A percentile compares a stretch with the other conserved stretches of the same genome.
Evolutionary conservation across 2,113 vertebrate genomes (phyloP).

Genomic region (Neogale vison): DNA sequence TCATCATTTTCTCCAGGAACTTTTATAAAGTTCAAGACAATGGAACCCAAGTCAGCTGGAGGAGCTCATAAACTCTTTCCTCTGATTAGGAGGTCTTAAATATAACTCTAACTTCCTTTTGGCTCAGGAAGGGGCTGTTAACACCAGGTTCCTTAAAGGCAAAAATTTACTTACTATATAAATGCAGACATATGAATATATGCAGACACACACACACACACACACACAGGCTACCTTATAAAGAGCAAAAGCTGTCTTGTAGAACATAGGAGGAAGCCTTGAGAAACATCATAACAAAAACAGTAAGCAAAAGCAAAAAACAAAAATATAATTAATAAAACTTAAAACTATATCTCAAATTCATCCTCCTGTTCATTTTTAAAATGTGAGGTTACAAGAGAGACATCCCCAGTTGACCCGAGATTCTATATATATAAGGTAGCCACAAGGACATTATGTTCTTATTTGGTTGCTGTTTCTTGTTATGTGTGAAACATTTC

Average conservation of each 20-base stretch:
- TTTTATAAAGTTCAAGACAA: not conserved
- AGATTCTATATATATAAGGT: not conserved
- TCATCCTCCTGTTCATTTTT: not conserved
- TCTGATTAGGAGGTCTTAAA: not conserved
- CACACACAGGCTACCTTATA: not conserved
- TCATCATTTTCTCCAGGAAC: slow-evolving; percentile 24
- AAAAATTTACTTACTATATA: not conserved
- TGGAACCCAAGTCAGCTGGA: not conserved
- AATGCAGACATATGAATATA: not conserved
- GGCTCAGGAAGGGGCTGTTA: not conserved
- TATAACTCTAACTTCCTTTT: not conserved
- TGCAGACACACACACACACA: not conserved
- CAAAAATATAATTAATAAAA: not conserved
- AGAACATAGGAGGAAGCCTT: not conserved
- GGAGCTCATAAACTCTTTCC: not conserved
- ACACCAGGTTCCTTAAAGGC: not conserved
- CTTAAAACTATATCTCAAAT: not conserved
- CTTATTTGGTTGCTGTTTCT: not conserved
- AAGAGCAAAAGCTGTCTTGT: not conserved
- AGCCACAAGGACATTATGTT: not conserved
- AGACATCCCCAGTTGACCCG: not conserved
- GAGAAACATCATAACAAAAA: not conserved
- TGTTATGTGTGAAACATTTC: not conserved
- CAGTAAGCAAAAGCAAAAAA: not conserved
- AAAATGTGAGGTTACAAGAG: not conserved